These are phyloP conservation scores for Nanger granti DNA, from an alignment of 2,113 vertebrate genomes.

Conservation along the genomic window DNA sequence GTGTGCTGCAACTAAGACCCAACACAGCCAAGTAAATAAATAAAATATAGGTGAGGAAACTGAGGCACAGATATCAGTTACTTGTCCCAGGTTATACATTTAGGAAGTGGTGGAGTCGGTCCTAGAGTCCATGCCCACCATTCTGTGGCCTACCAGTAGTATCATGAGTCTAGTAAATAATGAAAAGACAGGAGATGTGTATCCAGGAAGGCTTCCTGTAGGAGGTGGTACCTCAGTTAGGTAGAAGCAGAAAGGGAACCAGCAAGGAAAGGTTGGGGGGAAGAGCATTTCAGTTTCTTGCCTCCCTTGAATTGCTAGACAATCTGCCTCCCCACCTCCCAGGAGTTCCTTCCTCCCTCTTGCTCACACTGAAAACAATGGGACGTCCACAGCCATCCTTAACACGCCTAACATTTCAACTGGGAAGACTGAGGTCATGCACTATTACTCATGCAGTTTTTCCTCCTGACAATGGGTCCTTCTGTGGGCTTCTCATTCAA, in stretches of 20 bases:
- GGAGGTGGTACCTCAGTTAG: not conserved
- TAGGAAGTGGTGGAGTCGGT: not conserved
- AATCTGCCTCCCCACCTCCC: not conserved
- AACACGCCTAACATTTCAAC: constrained; percentile 31
- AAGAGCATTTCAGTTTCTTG: not conserved
- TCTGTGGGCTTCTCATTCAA: constrained; percentile 51
- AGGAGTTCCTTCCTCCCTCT: not conserved
- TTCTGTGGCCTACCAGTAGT: not conserved
- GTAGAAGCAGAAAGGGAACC: not conserved
- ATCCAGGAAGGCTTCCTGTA: not conserved
- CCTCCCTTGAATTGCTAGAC: not conserved
- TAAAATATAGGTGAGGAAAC: not conserved
- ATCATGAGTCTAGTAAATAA: not conserved
- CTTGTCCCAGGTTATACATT: not conserved
- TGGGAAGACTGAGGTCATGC: constrained; percentile 63
- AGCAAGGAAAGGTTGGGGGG: not conserved
- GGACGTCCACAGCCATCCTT: constrained; percentile 1
- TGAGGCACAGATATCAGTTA: not conserved
- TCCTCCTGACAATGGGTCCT: constrained; percentile 51
- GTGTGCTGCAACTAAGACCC: not conserved
- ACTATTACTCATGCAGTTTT: constrained; percentile 57
- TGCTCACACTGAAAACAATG: not conserved
- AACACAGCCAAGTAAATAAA: not conserved
- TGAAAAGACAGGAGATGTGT: not conserved
- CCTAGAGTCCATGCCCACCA: not conserved